A percentile compares a stretch with the other conserved stretches of the same genome.
Conservation (phyloP, 2,888 invertebrate species). For the Maniola hyperantus region DNA sequence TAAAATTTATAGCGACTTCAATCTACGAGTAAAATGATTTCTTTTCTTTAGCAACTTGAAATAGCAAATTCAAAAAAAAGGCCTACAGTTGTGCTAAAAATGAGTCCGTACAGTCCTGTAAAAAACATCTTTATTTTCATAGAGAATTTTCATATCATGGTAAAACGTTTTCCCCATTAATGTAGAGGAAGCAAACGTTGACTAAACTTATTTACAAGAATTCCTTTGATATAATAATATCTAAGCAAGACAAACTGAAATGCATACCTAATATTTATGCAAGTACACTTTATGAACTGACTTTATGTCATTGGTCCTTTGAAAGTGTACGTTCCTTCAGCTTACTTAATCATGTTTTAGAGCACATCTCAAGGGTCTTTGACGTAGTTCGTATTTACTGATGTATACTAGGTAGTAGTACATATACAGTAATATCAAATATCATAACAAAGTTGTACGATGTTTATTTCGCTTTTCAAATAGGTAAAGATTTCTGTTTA, state of each 20-base stretch:
- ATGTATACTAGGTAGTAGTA: background rate
- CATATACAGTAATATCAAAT: constrained; percentile 1
- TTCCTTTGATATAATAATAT: background rate
- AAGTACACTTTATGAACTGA: background rate
- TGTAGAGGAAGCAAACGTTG: background rate
- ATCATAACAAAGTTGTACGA: background rate
- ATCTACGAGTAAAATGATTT: constrained; percentile 37
- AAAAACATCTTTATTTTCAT: background rate
- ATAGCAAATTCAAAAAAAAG: too few relatives aligned
- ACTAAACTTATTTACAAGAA: background rate
- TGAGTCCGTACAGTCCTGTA: background rate
- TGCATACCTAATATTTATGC: background rate
- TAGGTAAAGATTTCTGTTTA: constrained; percentile 3
- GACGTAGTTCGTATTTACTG: constrained; percentile 3
- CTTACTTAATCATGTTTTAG: background rate
- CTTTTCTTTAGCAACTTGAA: constrained; percentile 11
- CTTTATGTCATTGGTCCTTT: constrained; percentile 3
- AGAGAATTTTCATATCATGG: background rate
- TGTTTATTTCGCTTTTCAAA: constrained; percentile 10
- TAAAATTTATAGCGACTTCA: constrained; percentile 64
- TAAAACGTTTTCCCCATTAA: background rate
- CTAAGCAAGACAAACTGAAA: constrained; percentile 3
- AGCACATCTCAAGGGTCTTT: constrained; percentile 14
- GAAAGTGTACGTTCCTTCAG: constrained; percentile 5
- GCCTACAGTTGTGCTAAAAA: too few relatives aligned